Conservation (phyloP, 2,888 invertebrate genomes). For the Cryptocheilus praepositus region DNA sequence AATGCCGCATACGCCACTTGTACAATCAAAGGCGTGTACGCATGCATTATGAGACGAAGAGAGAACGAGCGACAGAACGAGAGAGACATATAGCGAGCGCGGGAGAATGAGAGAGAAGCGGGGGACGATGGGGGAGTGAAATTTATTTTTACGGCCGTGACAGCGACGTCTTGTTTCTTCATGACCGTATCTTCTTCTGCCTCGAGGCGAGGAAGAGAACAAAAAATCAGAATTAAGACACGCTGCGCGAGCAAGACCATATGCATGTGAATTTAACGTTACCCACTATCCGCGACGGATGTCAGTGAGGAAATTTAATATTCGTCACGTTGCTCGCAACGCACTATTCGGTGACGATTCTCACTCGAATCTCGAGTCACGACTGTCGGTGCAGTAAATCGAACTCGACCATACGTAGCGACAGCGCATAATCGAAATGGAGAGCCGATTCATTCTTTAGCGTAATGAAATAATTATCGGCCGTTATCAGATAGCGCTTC, state of each 20-base stretch:
- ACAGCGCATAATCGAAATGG: no score
- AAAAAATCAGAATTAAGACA: conserved; percentile 42
- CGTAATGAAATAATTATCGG: no score
- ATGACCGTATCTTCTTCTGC: conserved; percentile 35
- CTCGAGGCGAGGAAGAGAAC: conserved; percentile 11
- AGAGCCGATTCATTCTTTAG: no score
- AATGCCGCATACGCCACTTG: conserved; percentile 44
- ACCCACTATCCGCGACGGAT: conserved; percentile 28
- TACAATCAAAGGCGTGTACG: conserved; percentile 51
- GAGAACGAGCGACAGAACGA: conserved; percentile 14
- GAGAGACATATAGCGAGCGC: conserved; percentile 4
- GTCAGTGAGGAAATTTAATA: conserved; percentile 41
- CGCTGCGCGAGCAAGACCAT: conserved; percentile 16
- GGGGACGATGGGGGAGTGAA: conserved; percentile 38
- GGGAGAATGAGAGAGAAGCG: conserved; percentile 1
- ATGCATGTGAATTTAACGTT: conserved; percentile 33
- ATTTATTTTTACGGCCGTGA: conserved; percentile 58
- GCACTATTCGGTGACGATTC: no score
- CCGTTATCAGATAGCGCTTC: no score
- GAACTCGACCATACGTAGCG: no score
- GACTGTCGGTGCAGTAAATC: no score
- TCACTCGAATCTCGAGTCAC: no score
- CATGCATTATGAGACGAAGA: conserved; percentile 40
- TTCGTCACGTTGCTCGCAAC: conserved; percentile 18
- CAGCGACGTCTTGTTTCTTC: conserved; percentile 47